Conservation (phyloP, 2,888 invertebrate species). For the Plutella xylostella region DNA sequence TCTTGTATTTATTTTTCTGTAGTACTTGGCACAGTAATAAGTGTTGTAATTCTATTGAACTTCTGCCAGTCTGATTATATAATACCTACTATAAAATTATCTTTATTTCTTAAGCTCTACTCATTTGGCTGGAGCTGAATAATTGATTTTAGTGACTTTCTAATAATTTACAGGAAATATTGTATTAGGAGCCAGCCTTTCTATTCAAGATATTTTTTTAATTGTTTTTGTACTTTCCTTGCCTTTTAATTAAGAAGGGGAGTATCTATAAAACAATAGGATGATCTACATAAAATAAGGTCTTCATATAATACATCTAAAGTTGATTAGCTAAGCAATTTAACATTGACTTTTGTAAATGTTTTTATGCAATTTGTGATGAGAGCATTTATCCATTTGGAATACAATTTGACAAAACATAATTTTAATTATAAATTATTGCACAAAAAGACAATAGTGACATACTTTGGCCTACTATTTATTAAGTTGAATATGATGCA, state of each 20-base stretch:
- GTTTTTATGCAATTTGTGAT: neutral
- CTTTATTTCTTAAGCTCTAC: too few species aligned
- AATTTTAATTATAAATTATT: conserved; percentile 38
- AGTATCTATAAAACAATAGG: neutral
- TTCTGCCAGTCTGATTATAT: too few species aligned
- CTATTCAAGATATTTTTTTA: neutral
- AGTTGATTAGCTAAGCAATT: neutral
- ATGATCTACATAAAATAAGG: neutral
- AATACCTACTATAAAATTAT: too few species aligned
- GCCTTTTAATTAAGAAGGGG: neutral
- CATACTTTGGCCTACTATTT: too few species aligned
- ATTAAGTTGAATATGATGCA: too few species aligned
- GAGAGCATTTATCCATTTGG: neutral
- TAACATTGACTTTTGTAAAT: neutral
- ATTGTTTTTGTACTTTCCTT: neutral
- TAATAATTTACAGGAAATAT: too few species aligned
- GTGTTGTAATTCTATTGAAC: too few species aligned
- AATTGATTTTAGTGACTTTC: too few species aligned
- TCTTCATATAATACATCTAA: neutral
- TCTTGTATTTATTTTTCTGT: neutral
- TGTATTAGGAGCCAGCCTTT: too few species aligned
- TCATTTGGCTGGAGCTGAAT: too few species aligned
- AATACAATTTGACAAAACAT: conserved; percentile 25
- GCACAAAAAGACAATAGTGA: conserved; percentile 25
- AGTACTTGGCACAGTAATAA: too few species aligned